Conservation (phyloP, 2,797 vertebrate genomes). For the Leucoraja ocellata region DNA sequence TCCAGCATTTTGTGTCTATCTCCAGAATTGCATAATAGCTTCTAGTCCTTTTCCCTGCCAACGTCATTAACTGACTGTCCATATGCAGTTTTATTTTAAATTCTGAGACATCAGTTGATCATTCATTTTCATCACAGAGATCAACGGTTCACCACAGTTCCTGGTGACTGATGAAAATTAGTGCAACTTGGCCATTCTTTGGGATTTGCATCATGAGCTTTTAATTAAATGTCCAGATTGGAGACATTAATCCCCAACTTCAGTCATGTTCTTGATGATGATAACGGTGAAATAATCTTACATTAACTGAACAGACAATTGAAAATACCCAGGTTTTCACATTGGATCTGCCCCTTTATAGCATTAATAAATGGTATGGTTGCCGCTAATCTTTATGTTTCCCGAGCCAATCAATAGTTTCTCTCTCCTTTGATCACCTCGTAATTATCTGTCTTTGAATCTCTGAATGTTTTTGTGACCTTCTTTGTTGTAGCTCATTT, state of each 20-base stretch:
- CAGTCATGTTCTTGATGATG: background rate
- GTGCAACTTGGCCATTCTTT: background rate
- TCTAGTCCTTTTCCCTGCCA: background rate
- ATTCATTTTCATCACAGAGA: background rate
- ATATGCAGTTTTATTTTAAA: background rate
- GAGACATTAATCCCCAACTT: background rate
- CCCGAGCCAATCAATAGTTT: background rate
- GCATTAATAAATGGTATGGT: background rate
- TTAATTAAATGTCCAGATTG: background rate
- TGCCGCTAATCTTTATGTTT: background rate
- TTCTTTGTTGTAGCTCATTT: background rate
- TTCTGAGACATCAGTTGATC: background rate
- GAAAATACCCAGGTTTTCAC: background rate
- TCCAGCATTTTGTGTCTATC: no score
- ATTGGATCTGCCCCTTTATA: background rate
- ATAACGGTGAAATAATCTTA: background rate
- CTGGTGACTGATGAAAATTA: background rate
- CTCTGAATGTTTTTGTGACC: background rate
- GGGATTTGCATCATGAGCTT: background rate
- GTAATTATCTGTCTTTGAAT: background rate
- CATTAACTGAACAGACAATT: background rate
- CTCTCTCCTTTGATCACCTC: background rate
- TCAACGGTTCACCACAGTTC: background rate
- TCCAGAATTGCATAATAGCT: no score
- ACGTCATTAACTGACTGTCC: background rate